Base-by-base conservation (phyloP, 2,888 invertebrate species). In the Tinea semifulvella region DNA sequence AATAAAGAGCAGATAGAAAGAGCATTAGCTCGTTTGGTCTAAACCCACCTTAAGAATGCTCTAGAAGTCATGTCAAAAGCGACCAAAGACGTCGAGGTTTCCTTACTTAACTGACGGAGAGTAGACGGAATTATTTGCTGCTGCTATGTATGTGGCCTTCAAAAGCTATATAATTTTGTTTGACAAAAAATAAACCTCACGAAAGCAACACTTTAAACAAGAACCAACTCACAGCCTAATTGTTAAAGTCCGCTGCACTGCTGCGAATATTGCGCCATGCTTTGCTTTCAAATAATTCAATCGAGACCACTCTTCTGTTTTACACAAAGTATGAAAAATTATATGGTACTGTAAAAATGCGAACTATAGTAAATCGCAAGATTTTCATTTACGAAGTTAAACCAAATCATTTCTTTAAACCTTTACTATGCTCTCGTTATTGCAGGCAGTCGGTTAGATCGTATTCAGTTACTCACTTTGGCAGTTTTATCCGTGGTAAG, bases 141-240 rank as follows among this genome's bases (percentile, higher is more conserved):
- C 67, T 66, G 69, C 74, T 76, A 77, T 74, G 2, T n/a, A n/a
- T 13, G 76, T 77, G 77, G 75, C 79, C 69, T 72, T 74, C 69
- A 66, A 66, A 68, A 68, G 68, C 62, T 64, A 66, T 62, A 62
- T 61, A 63, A 60, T 62, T 53, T 48, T 48, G 53, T 53, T 56
- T 63, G 58, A 60, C 58, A 58, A 66, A 63, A 61, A 54, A 57
- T 62, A 61, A 59, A 56, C 39, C 55, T 56, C 60, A 70, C 61
- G 58, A 70, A 75, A 75, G 68, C 66, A 65, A 71, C 59, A 61
- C 63, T 59, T 63, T 63, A 68, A 73, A 73, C 63, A 68, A 76
- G 73, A 74, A 76, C 75, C 75, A 72, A 74, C 75, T 77, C 79
- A 80, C 79, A 80, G 79, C 79, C 79, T 73, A 70, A 14, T 17